Evolutionary conservation across 2,888 invertebrate genomes (phyloP), one percentile per base, ranked within the genome.

Genomic region (Deroplatys truncata): DNA sequence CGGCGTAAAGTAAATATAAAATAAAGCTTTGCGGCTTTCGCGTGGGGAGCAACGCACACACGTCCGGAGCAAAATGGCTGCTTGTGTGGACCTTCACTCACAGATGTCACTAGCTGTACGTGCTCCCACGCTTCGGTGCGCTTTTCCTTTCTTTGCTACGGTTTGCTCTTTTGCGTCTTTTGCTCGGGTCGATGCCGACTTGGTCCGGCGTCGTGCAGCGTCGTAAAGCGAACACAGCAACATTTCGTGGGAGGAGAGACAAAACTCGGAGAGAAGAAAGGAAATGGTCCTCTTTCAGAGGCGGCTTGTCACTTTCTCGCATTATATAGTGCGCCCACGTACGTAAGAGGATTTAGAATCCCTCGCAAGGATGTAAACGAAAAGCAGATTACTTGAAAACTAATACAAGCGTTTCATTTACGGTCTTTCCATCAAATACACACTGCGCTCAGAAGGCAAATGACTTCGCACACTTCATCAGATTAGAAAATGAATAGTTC

Each of bases 81-180:
- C 56, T 72, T 72, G 56, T 72, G 56, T 72, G 87, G 83, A 28
- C 82, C 83, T 87, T 87, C 87, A 87, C 83, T 82, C 87, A 87
- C 87, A 87, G 87, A 87, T 87, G 87, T 87, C 87, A 82, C 87
- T 83, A 87, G 35, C 31, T 82, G 87, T 87, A 83, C 86, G 82
- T 86, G 86, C 86, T 29, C 82, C 56, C 87, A 87, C 83, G 87
- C 87, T 87, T 28, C 82, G 87, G 25, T 87, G 87, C 82, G 35
- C 87, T 72, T 72, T 72, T 72, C 56, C 56, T 35, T 83, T 87
- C 87, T 87, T 87, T 87, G 56, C 56, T 72, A 72, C 56, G 56
- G 56, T 87, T 87, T 83, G 35, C 31, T 87, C 87, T 56, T 31
- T 87, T 56, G 35, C 43, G 82, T 25, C 83, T 84, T 25, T 29